phyloP scores from a whole-genome alignment of 2,888 invertebrate genomes.

The Drosophila falleni region DNA sequence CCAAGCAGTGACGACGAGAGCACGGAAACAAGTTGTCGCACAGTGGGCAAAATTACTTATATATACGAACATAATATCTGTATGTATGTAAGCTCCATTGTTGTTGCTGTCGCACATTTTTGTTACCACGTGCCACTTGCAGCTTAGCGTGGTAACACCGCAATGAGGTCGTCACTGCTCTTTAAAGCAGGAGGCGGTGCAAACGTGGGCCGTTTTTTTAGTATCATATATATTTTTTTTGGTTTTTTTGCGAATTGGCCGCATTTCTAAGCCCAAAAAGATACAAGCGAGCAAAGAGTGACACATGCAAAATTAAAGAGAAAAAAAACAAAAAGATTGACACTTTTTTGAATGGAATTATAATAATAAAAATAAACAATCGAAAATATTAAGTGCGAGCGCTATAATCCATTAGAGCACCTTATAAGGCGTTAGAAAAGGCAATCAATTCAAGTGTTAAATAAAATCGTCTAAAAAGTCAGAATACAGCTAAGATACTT shows the following conservation, averaged over 20 bases:
- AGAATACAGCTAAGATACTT: neutral
- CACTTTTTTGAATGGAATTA: constrained; percentile 35
- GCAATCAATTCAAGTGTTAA: neutral
- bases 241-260: constrained; percentile 43
- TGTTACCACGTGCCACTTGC: constrained; percentile 68
- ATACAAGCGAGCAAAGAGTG: constrained; percentile 39
- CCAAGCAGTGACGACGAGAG: constrained; percentile 27
- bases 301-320: constrained; percentile 51
- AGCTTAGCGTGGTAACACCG: constrained; percentile 57
- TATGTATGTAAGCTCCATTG: constrained; percentile 9
- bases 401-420: constrained; percentile 30
- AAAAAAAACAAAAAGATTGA: constrained; percentile 37
- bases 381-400: constrained; percentile 32
- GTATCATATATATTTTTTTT: constrained; percentile 1
- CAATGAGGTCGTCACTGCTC: constrained; percentile 49
- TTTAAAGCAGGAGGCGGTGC: constrained; percentile 34
- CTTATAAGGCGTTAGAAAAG: constrained; percentile 1
- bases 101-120: constrained; percentile 36
- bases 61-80: constrained; percentile 4
- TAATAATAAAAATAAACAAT: neutral
- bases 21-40: constrained; percentile 67
- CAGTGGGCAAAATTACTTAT: constrained; percentile 44
- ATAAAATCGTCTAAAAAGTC: neutral
- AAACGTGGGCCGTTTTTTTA: constrained; percentile 44
- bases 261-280: constrained; percentile 53